These are phyloP conservation scores for Tiliacea citrago DNA, from an alignment of 2,888 invertebrate species.

Conservation along the genomic window DNA sequence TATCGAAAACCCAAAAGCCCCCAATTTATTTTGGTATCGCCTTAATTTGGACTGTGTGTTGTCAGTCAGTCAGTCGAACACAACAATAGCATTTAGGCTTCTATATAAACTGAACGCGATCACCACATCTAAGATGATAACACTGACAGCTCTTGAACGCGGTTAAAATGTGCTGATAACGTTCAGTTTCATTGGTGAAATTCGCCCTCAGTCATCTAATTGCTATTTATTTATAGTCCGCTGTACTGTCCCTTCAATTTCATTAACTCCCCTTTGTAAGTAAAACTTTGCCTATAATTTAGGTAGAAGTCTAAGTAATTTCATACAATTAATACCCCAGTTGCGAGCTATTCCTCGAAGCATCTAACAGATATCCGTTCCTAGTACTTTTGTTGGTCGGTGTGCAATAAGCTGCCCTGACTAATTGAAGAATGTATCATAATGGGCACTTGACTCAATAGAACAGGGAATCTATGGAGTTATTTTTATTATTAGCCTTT, in stretches of 20 bases:
- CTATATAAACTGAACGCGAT: background rate
- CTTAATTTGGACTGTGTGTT: background rate
- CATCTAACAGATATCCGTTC: constrained; percentile 45
- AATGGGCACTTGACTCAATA: constrained; percentile 82
- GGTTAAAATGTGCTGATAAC: too few relatives aligned
- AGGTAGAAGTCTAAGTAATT: constrained; percentile 14
- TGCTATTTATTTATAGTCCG: background rate
- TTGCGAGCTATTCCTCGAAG: constrained; percentile 50
- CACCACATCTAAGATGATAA: background rate
- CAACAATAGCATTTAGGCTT: too few relatives aligned
- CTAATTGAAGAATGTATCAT: constrained; percentile 82
- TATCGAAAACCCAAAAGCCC: too few relatives aligned
- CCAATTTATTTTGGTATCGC: too few relatives aligned
- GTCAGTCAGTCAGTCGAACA: background rate
- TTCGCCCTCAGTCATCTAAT: background rate
- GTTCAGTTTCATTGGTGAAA: background rate
- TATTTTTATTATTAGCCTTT: too few relatives aligned
- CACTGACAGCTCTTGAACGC: too few relatives aligned
- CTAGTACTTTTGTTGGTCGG: constrained; percentile 56
- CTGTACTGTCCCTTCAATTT: background rate
- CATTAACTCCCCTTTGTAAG: background rate
- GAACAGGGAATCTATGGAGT: constrained; percentile 59
- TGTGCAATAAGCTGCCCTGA: constrained; percentile 69
- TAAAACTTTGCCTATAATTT: constrained; percentile 16
- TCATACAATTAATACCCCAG: constrained; percentile 36